A percentile compares a stretch with the other conserved stretches of the same genome.
Evolutionary conservation across 2,888 invertebrate genomes (phyloP).

Genomic region (Caenorhabditis auriculariae): DNA sequence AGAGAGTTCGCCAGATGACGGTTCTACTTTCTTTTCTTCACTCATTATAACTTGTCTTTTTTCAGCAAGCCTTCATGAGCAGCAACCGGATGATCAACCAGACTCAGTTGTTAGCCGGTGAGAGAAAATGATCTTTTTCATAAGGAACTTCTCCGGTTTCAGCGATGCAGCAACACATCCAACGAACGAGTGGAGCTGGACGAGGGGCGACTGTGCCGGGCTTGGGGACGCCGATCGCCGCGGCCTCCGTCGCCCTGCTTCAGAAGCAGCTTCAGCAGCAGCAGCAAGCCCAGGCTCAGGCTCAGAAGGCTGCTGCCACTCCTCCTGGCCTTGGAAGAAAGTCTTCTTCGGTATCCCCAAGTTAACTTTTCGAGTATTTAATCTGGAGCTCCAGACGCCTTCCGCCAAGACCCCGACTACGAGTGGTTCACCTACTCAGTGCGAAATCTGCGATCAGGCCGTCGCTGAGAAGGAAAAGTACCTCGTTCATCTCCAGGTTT

Average conservation of each 20-base stretch:
- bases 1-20: slow-evolving; percentile 16
- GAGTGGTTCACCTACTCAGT: slow-evolving; percentile 12
- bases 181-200: too few species aligned
- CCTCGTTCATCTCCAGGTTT: slow-evolving; percentile 49
- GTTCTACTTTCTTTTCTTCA: slow-evolving; percentile 7
- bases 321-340: slow-evolving; percentile 3
- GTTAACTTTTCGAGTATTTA: too few species aligned
- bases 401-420: too few species aligned
- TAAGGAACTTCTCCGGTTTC: slow-evolving; percentile 7
- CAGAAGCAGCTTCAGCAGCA: slow-evolving; percentile 6
- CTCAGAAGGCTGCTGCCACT: background rate
- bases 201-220: too few species aligned
- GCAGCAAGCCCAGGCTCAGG: background rate
- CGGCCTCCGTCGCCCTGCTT: background rate
- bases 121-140: too few species aligned
- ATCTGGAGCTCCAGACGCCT: too few species aligned
- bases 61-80: slow-evolving; percentile 2
- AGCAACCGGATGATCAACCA: slow-evolving; percentile 6
- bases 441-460: slow-evolving; percentile 57
- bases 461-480: slow-evolving; percentile 42
- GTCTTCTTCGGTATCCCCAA: slow-evolving; percentile 3
- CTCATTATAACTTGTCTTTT: too few species aligned
- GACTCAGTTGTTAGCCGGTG: slow-evolving; percentile 6
- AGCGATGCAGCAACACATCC: slow-evolving; percentile 27
- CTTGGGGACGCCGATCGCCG: too few species aligned